Conservation (phyloP, 2,888 invertebrate species). For the Chrysina gloriosa region DNA sequence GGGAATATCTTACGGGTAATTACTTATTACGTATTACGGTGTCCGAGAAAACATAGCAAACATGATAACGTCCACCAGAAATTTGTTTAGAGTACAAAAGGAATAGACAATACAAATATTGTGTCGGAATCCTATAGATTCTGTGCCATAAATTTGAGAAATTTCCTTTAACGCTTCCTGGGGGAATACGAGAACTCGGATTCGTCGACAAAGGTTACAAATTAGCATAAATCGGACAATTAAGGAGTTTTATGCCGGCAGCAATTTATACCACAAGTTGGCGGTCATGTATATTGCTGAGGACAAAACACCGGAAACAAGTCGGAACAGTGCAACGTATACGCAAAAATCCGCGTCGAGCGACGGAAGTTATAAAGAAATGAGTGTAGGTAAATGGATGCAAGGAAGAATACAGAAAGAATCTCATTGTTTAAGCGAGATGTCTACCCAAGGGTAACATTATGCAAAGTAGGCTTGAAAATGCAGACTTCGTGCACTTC, state of each 20-base stretch:
- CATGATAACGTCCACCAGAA: no score
- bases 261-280: constrained; percentile 46
- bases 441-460: constrained; percentile 61
- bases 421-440: constrained; percentile 58
- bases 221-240: constrained; percentile 56
- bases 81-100: no score
- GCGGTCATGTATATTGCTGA: constrained; percentile 37
- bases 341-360: constrained; percentile 57
- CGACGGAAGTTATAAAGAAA: constrained; percentile 53
- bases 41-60: no score
- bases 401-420: constrained; percentile 58
- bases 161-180: constrained; percentile 30
- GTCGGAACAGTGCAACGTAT: constrained; percentile 55
- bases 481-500: constrained; percentile 45
- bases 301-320: constrained; percentile 57
- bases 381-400: constrained; percentile 57
- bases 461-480: constrained; percentile 58
- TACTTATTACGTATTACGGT: no score
- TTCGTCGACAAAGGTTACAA: constrained; percentile 44
- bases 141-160: constrained; percentile 28
- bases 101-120: not conserved
- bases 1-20: no score
- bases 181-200: constrained; percentile 28
- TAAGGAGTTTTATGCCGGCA: constrained; percentile 53
- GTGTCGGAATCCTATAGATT: not conserved